Percentiles rank a stretch among this genome's conserved stretches.
phyloP scores from a whole-genome alignment of 2,797 vertebrate genomes.

The Carduelis carduelis region DNA sequence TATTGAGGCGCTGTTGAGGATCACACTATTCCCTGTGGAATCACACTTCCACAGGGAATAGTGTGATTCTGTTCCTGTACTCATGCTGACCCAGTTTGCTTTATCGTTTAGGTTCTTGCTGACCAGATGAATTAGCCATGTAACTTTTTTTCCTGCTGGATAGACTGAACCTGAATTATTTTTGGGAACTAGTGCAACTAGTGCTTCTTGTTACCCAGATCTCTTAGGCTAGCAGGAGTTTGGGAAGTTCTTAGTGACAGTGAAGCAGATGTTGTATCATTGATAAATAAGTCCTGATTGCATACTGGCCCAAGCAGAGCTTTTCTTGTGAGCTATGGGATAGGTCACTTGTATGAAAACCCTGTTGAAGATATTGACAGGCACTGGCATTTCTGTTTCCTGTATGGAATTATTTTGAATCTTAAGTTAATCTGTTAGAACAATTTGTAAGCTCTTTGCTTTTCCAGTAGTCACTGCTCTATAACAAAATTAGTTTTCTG shows the following conservation, averaged over 20 bases:
- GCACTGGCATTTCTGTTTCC: fast-evolving
- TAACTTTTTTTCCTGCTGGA: background rate
- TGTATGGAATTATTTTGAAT: background rate
- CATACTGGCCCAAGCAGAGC: background rate
- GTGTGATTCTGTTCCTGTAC: background rate
- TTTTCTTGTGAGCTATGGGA: background rate
- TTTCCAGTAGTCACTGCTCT: background rate
- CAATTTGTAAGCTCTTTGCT: background rate
- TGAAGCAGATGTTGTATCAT: background rate
- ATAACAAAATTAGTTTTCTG: background rate
- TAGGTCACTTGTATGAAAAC: background rate
- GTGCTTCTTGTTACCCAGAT: background rate
- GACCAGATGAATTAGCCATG: background rate
- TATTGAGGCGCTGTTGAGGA: background rate
- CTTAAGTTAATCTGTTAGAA: background rate
- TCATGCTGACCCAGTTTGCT: background rate
- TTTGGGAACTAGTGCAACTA: background rate
- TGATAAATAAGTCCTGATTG: background rate
- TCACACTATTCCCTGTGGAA: no score
- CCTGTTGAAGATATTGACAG: background rate
- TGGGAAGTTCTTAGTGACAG: background rate
- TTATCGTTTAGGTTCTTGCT: background rate
- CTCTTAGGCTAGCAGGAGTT: background rate
- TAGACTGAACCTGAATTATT: background rate
- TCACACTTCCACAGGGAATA: background rate